A percentile compares a stretch with the other conserved stretches of the same genome.
Conservation (phyloP, 2,888 invertebrate genomes). For the Ectemnius lituratus region DNA sequence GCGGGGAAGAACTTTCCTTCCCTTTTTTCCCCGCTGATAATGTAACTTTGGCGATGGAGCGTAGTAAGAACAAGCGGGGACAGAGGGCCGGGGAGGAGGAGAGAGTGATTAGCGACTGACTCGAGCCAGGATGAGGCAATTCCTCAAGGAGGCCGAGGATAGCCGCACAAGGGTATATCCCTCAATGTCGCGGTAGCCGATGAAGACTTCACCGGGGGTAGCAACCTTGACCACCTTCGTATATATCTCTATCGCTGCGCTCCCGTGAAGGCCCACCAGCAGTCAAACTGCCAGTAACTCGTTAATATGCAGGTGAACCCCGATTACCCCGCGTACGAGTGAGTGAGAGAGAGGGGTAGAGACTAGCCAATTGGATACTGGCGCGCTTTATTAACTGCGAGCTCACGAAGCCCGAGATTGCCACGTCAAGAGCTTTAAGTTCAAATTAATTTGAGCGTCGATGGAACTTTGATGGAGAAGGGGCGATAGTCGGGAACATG, state of each 20-base stretch:
- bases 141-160: slow-evolving; percentile 45
- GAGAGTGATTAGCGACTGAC: slow-evolving; percentile 64
- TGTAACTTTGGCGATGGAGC: slow-evolving; percentile 60
- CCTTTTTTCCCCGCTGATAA: slow-evolving; percentile 59
- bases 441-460: too few relatives aligned
- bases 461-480: too few relatives aligned
- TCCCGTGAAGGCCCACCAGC: slow-evolving; percentile 39
- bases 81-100: not conserved
- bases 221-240: slow-evolving; percentile 55
- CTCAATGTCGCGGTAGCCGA: slow-evolving; percentile 72
- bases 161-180: slow-evolving; percentile 67
- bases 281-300: slow-evolving; percentile 56
- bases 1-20: slow-evolving; percentile 31
- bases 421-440: too few relatives aligned
- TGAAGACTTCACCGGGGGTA: slow-evolving; percentile 69
- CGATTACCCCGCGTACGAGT: too few relatives aligned
- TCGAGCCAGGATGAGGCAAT: slow-evolving; percentile 50
- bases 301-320: too few relatives aligned
- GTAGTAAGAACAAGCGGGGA: too few relatives aligned
- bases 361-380: too few relatives aligned
- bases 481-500: too few relatives aligned
- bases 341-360: too few relatives aligned
- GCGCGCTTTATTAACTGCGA: too few relatives aligned
- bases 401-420: too few relatives aligned
- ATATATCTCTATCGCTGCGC: slow-evolving; percentile 48